phyloP scores from a whole-genome alignment of 1,140 invertebrate genomes.

The Druon quercuslanigerum region DNA sequence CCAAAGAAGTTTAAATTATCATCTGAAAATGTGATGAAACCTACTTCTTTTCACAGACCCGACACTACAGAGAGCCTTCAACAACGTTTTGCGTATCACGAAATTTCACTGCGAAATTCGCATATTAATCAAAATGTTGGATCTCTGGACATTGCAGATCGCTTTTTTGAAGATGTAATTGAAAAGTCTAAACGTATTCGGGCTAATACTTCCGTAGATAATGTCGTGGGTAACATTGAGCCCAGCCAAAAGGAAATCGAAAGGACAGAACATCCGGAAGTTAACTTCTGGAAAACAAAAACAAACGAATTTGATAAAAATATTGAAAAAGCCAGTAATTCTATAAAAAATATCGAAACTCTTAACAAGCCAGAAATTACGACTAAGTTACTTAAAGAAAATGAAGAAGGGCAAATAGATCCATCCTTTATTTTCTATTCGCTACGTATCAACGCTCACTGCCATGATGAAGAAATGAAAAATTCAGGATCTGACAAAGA shows the following conservation, averaged over 20 bases:
- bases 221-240: neutral
- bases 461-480: neutral
- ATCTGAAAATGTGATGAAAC: neutral
- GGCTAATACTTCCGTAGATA: neutral
- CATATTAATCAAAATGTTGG: neutral
- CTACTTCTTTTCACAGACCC: neutral
- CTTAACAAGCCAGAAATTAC: neutral
- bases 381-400: too few species aligned
- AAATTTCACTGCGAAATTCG: too few species aligned
- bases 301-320: neutral
- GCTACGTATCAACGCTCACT: neutral
- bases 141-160: neutral
- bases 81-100: too few species aligned
- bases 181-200: constrained; percentile 6
- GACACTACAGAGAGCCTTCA: neutral
- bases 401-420: too few species aligned
- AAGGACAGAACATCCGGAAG: neutral
- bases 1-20: neutral
- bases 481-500: neutral
- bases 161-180: constrained; percentile 5
- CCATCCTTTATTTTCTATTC: neutral
- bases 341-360: neutral
- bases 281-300: neutral
- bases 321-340: neutral
- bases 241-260: neutral